These are phyloP conservation scores for Nycticryphes semicollaris DNA, from an alignment of 2,113 vertebrate species.

Conservation along the genomic window DNA sequence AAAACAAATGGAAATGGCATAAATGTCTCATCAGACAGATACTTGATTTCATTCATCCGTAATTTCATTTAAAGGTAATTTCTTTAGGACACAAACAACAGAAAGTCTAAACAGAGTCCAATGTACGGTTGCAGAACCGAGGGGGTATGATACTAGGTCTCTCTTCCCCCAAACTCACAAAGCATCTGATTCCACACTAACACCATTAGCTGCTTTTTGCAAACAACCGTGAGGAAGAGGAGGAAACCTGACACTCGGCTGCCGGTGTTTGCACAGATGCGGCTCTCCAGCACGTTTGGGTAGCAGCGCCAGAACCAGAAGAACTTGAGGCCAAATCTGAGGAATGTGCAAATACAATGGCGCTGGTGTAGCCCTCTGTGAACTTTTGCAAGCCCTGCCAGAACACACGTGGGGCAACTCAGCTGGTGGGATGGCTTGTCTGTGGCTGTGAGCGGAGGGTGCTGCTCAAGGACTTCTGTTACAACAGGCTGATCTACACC, in stretches of 20 bases:
- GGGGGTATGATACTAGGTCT: neutral
- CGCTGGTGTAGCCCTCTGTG: neutral
- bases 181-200: neutral
- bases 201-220: slow-evolving; percentile 9
- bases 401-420: neutral
- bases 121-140: neutral
- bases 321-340: neutral
- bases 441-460: neutral
- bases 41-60: neutral
- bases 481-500: neutral
- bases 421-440: neutral
- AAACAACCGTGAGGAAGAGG: slow-evolving; percentile 9
- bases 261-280: slow-evolving; percentile 27
- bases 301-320: neutral
- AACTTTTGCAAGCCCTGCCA: neutral
- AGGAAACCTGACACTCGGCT: neutral
- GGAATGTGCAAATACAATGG: slow-evolving; percentile 15
- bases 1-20: neutral
- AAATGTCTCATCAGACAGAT: neutral
- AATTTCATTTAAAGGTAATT: neutral
- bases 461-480: neutral
- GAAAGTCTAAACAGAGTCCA: neutral
- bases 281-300: neutral
- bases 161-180: neutral
- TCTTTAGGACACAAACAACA: neutral